Base-by-base conservation (phyloP, 2,888 invertebrate species). In the Sylvicola fuscatus region DNA sequence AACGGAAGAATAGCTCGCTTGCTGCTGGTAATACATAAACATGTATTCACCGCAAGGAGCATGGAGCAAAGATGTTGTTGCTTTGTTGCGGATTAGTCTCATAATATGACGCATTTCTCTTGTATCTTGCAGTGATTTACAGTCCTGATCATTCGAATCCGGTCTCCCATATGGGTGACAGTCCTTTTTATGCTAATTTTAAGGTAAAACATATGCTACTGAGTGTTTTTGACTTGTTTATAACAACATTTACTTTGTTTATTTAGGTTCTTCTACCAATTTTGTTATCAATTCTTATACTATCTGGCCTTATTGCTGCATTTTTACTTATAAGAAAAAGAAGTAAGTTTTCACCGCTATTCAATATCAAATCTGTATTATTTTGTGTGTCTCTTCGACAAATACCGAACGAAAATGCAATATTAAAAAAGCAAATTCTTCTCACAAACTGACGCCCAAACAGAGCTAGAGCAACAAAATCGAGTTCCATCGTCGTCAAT, bases 271-370 rank as follows among this genome's bases (percentile, higher is more conserved):
- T 70, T 36, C 56, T 70, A 32, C 77, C 78, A 5, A 71, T 77
- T 11, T 69, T 72, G 31, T 52, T 78, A 7, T 73, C 78, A 2
- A 56, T 80, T 40, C 60, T 76, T 12, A 69, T 76, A 45, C 58
- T 80, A 14, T 62, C 69, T 17, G 72, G 70, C 2, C 60, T 79
- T 36, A 60, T 78, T 37, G 73, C 70, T 35, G 68, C 70, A 44
- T 76, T 79, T 38, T 64, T 81, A 43, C 70, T 78, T 36, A 73
- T 79, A 46, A 63, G 74, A 39, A 61, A 70, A 45, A 69, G 72
- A 60, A 76, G 80, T 79, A 58, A 65, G 70, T 60, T 21, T 6
- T 6, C 21, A n/a, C n/a, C n/a, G n/a, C n/a, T n/a, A n/a, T n/a
- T n/a, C n/a, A n/a, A n/a, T n/a, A n/a, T n/a, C n/a, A n/a, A n/a